Base-by-base conservation (phyloP, 2,113 vertebrate species). In the Ctenomys sociabilis region DNA sequence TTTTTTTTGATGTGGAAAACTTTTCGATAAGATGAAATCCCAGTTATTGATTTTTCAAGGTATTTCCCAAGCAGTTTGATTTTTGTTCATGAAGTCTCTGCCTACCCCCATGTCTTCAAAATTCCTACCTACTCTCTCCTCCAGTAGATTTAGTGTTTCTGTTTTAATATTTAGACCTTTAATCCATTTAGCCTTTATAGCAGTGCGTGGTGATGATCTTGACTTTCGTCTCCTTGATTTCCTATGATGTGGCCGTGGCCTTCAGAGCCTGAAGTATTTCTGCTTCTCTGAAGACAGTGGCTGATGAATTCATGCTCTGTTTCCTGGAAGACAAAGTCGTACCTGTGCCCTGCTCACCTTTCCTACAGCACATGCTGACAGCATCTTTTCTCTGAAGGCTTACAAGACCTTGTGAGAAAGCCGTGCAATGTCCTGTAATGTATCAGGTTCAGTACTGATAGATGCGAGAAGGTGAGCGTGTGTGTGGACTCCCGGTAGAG, bases 361-460 rank as follows among this genome's bases (percentile, higher is more conserved):
- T n/a, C 26, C 75, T 45, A 12, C 2, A 24, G 40, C 12, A 5
- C 0, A 2, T 35, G 43, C 43, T 3, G 2, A 40, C 73, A 32
- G n/a, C 35, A 11, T 40, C 40, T 64, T 68, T 61, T 40, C 5
- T 63, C 35, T 49, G 49, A 22, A 43, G 7, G 45, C 70, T 35
- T 22, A 57, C n/a, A 52, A 64, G 22, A 57, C 35, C 57, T 61
- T 73, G 0, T 37, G 82, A 77, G 64, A 63, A 68, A 0, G 4
- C 82, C 2, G 0, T 3, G 3, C 22, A 35, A 3, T 0, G 0
- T 26, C 54, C 61, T 49, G 24, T 16, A 10, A n/a, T 1, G 37
- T 28, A 22, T 49, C 57, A 59, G 54, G 30, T 37, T 78, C 14
- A 30, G n/a, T 30, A 68, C 28, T 72, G 78, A 64, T 12, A 11